Conservation (phyloP, 1,140 invertebrate species). For the Helicoverpa zea region DNA sequence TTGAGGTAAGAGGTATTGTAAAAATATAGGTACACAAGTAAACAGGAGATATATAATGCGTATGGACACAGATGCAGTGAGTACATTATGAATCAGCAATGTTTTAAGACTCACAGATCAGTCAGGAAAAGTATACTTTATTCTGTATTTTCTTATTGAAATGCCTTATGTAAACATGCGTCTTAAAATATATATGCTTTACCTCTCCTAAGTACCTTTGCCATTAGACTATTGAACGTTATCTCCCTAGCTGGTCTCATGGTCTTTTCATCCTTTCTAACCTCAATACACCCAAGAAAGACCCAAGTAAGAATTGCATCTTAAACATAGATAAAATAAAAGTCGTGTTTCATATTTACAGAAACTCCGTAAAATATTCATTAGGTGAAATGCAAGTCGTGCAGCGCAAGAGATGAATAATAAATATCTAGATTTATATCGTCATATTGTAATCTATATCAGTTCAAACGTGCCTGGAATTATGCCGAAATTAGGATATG, state of each 20-base stretch:
- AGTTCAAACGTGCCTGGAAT: slow-evolving; percentile 69
- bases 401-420: slow-evolving; percentile 69
- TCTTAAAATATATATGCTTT: too few relatives aligned
- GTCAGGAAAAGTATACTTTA: too few relatives aligned
- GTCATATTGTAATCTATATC: slow-evolving; percentile 71
- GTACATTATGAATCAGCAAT: too few relatives aligned
- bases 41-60: too few relatives aligned
- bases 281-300: background rate
- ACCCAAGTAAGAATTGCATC: background rate
- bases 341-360: slow-evolving; percentile 48
- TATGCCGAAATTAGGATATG: slow-evolving; percentile 19
- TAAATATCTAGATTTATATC: slow-evolving; percentile 73
- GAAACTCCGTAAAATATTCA: slow-evolving; percentile 73
- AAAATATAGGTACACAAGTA: too few relatives aligned
- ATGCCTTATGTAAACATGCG: too few relatives aligned
- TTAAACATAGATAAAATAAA: slow-evolving; percentile 31
- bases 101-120: too few relatives aligned
- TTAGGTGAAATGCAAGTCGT: slow-evolving; percentile 77
- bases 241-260: background rate
- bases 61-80: too few relatives aligned
- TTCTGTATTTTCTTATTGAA: too few relatives aligned
- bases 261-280: background rate
- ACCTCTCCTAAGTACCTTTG: background rate
- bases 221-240: background rate
- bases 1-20: too few relatives aligned